Evolutionary conservation across 2,113 vertebrate species (phyloP).

Genomic region (Nothoprocta perdicaria): DNA sequence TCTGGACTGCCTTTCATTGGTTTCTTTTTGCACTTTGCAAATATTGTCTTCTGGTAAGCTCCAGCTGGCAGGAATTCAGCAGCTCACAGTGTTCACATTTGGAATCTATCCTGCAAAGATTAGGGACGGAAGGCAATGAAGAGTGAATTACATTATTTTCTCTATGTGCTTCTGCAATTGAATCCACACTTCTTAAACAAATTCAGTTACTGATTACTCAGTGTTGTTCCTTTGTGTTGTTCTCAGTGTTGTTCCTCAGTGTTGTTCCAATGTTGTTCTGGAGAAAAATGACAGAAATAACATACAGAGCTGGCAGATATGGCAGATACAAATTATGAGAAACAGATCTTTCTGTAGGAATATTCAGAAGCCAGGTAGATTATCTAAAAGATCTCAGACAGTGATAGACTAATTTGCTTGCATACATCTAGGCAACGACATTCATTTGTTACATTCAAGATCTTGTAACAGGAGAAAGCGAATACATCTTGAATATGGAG

Average conservation of each 20-base stretch:
- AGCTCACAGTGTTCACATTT: constrained; percentile 23
- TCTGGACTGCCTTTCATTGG: constrained; percentile 9
- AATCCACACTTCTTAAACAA: constrained; percentile 28
- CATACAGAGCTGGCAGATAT: background rate
- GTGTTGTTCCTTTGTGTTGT: background rate
- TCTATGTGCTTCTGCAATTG: constrained; percentile 2
- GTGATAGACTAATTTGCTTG: background rate
- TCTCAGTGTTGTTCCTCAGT: background rate
- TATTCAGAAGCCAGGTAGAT: background rate
- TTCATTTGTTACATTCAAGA: background rate
- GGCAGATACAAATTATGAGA: background rate
- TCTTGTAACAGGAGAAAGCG: background rate
- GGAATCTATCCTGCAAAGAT: constrained; percentile 16
- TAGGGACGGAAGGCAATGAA: background rate
- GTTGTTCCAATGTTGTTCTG: background rate
- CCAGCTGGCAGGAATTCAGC: constrained; percentile 44
- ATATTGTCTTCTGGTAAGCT: constrained; percentile 35
- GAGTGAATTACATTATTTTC: constrained; percentile 32
- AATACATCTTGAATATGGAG: background rate
- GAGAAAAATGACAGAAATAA: background rate
- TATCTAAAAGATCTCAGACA: background rate
- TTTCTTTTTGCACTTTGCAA: constrained; percentile 44
- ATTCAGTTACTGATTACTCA: background rate
- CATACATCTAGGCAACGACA: background rate
- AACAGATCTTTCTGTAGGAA: background rate